Evolutionary conservation across 2,797 vertebrate genomes (phyloP).

Genomic region (Sebastolobus alascanus): DNA sequence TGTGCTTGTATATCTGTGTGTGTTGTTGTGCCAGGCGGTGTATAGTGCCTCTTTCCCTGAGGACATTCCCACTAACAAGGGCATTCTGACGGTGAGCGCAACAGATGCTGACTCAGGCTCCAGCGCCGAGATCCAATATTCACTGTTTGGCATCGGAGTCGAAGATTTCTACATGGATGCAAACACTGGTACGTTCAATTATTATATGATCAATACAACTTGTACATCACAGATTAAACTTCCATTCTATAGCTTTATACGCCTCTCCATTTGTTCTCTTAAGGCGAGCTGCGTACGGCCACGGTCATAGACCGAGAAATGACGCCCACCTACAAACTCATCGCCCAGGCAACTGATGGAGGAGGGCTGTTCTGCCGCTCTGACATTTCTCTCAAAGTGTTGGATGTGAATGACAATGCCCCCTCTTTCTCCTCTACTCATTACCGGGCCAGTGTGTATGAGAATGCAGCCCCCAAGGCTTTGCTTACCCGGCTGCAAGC

Average conservation of each 20-base stretch:
- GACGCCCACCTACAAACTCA: constrained; percentile 89
- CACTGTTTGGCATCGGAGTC: constrained; percentile 91
- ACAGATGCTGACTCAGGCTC: constrained; percentile 93
- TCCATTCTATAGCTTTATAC: neutral
- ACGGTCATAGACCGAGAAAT: constrained; percentile 91
- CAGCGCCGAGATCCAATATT: constrained; percentile 95
- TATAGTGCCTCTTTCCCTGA: constrained; percentile 92
- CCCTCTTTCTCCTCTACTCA: constrained; percentile 91
- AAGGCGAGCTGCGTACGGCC: constrained; percentile 94
- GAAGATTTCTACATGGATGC: constrained; percentile 96
- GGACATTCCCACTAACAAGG: constrained; percentile 89
- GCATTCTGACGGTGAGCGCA: constrained; percentile 92
- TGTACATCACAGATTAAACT: neutral
- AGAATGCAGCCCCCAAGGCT: constrained; percentile 92
- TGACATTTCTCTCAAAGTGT: constrained; percentile 88
- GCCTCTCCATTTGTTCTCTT: constrained; percentile 29
- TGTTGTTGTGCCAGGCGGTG: constrained; percentile 80
- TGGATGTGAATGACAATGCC: constrained; percentile 96
- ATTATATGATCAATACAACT: neutral
- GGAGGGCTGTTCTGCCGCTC: constrained; percentile 95
- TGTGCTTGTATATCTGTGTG: constrained; percentile 35
- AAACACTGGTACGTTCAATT: constrained; percentile 89
- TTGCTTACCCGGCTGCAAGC: constrained; percentile 93
- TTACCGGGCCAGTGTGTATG: constrained; percentile 92
- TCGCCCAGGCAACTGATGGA: constrained; percentile 92